Base-by-base conservation (phyloP, 2,888 invertebrate genomes). In the Falcaria lacertinaria region DNA sequence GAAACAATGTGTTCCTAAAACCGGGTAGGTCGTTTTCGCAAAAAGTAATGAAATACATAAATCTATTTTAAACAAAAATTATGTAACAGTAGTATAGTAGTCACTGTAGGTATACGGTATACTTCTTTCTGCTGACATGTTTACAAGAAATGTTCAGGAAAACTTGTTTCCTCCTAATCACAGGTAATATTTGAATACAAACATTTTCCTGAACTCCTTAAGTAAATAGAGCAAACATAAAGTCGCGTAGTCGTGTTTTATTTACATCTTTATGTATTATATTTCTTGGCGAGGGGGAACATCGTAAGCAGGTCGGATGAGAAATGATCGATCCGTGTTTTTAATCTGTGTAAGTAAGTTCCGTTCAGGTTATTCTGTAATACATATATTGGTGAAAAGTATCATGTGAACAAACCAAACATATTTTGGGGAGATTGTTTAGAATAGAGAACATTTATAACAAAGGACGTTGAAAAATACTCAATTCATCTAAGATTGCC, bases 141-240 rank as follows among this genome's bases (percentile, higher is more conserved):
- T 25, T 44, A 33, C 33, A 19, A 33, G 37, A 41, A 39, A 44
- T 38, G 46, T 46, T 56, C 34, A 41, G 46, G 38, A 34, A 43
- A 47, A 42, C 40, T 47, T 47, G 45, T 45, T 50, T 45, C 41
- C 36, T 41, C 33, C 42, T 32, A 50, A 46, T 47, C 39, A 41
- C 11, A 35, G 35, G 43, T 51, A 47, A 39, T 51, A 48, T 54
- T 54, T 47, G 48, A 42, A 48, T 48, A 45, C 48, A 52, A 54
- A 58, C 47, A 53, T 56, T 54, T 51, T 44, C 54, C 28, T 42
- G 39, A 46, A 51, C 48, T 51, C 46, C 45, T 45, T 43, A 45
- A 38, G 52, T 42, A 47, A 42, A 44, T 35, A 39, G 39, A 17
- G 17, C 34, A 38, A 37, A 42, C 43, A 41, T 13, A 8, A 4